Conservation (phyloP, 2,888 invertebrate genomes). For the Drosophila tripunctata region DNA sequence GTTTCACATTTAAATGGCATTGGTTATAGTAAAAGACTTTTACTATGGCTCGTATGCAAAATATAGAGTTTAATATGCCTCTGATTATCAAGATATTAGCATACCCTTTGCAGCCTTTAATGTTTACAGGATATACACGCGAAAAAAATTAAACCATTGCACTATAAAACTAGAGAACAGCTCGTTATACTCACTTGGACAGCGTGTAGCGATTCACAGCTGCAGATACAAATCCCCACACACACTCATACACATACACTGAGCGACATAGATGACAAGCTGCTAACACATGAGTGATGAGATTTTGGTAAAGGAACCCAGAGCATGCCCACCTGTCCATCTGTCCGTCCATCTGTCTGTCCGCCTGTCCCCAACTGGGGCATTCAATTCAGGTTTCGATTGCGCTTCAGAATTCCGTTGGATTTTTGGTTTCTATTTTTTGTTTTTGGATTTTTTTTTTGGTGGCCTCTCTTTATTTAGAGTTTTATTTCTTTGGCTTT, state of each 20-base stretch:
- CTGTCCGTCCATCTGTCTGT: no score
- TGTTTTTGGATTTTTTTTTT: not conserved
- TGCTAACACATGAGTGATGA: conserved; percentile 31
- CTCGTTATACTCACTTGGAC: conserved; percentile 27
- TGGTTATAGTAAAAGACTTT: no score
- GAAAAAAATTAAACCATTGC: conserved; percentile 23
- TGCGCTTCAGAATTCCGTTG: conserved; percentile 49
- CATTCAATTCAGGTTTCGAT: conserved; percentile 52
- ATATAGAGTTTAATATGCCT: no score
- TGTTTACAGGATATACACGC: conserved; percentile 8
- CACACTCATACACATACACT: not conserved
- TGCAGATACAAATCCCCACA: conserved; percentile 30
- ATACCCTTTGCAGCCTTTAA: not conserved
- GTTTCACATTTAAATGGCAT: no score
- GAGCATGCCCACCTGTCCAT: conserved; percentile 36
- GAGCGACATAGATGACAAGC: conserved; percentile 14
- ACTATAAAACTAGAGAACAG: conserved; percentile 29
- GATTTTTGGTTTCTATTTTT: conserved; percentile 4
- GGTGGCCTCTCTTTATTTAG: conserved; percentile 6
- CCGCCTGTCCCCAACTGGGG: conserved; percentile 15
- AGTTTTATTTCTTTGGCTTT: conserved; percentile 29
- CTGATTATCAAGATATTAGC: no score
- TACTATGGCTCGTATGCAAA: no score
- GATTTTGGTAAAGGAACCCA: conserved; percentile 16
- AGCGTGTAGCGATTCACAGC: conserved; percentile 42